Evolutionary conservation across 2,888 invertebrate species (phyloP).

Genomic region (Apoda limacodes): DNA sequence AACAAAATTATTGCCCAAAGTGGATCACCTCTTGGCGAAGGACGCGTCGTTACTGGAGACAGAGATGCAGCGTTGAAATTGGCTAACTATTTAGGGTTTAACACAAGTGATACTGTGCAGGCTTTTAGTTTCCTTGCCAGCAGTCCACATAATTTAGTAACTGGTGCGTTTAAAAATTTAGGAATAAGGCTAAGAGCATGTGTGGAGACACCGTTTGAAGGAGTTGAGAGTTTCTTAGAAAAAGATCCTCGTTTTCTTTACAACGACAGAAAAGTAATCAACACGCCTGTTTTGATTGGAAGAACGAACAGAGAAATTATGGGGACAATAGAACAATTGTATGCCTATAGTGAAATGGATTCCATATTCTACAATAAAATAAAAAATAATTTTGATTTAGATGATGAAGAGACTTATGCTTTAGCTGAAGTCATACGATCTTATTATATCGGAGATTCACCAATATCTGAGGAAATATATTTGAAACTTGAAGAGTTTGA

Average conservation of each 20-base stretch:
- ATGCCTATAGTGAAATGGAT: background rate
- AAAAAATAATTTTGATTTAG: constrained; percentile 30
- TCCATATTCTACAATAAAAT: background rate
- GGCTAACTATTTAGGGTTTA: constrained; percentile 28
- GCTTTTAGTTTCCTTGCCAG: constrained; percentile 29
- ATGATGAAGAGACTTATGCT: constrained; percentile 28
- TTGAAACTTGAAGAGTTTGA: constrained; percentile 38
- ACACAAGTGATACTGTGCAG: constrained; percentile 19
- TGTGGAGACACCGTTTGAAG: constrained; percentile 26
- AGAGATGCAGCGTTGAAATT: constrained; percentile 28
- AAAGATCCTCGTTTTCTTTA: constrained; percentile 19
- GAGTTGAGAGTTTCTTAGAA: constrained; percentile 25
- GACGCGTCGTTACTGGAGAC: constrained; percentile 26
- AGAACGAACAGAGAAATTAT: constrained; percentile 33
- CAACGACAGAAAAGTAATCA: constrained; percentile 19
- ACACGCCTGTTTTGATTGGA: constrained; percentile 28
- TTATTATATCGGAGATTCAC: constrained; percentile 52
- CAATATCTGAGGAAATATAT: constrained; percentile 29
- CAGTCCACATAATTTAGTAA: constrained; percentile 22
- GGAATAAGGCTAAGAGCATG: constrained; percentile 25
- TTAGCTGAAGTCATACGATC: constrained; percentile 36
- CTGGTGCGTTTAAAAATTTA: constrained; percentile 22
- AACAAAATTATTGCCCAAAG: constrained; percentile 37
- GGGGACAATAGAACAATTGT: too few species aligned
- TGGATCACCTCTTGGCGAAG: constrained; percentile 28